Percentiles rank a stretch among this genome's conserved stretches.
Evolutionary conservation across 2,888 invertebrate genomes (phyloP).

Genomic region (Ochropleura plecta): DNA sequence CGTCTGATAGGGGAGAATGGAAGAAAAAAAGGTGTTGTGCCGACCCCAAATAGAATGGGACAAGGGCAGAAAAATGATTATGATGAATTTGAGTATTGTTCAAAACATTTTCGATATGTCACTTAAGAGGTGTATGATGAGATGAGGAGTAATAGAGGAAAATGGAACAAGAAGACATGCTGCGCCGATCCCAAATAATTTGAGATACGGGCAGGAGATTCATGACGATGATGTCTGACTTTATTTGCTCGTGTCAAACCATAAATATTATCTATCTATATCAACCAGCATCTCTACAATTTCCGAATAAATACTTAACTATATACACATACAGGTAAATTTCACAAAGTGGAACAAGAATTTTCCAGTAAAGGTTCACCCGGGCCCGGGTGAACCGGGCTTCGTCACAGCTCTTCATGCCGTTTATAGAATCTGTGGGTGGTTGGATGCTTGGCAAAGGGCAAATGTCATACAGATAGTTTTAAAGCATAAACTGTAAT

Average conservation of each 20-base stretch:
- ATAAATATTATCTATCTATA: background rate
- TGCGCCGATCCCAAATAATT: too few relatives aligned
- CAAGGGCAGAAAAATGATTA: too few relatives aligned
- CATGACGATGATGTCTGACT: too few relatives aligned
- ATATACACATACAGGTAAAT: background rate
- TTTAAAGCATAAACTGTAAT: constrained; percentile 28
- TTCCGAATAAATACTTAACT: background rate
- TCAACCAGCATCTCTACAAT: background rate
- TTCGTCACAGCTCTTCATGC: constrained; percentile 28
- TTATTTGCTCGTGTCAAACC: background rate
- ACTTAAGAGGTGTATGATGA: too few relatives aligned
- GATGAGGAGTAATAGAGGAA: too few relatives aligned
- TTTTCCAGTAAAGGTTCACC: background rate
- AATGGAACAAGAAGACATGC: too few relatives aligned
- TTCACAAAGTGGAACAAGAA: constrained; percentile 10
- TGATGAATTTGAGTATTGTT: too few relatives aligned
- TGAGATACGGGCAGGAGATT: too few relatives aligned
- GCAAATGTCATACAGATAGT: constrained; percentile 48
- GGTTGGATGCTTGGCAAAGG: constrained; percentile 42
- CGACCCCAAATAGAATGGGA: too few relatives aligned
- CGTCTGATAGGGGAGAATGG: too few relatives aligned
- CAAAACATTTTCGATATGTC: too few relatives aligned
- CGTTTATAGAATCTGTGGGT: constrained; percentile 52
- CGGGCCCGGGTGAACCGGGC: background rate
- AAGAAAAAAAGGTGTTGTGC: too few relatives aligned